phyloP scores from a whole-genome alignment of 2,888 invertebrate genomes.

The Parapristionchus giblindavisi region DNA sequence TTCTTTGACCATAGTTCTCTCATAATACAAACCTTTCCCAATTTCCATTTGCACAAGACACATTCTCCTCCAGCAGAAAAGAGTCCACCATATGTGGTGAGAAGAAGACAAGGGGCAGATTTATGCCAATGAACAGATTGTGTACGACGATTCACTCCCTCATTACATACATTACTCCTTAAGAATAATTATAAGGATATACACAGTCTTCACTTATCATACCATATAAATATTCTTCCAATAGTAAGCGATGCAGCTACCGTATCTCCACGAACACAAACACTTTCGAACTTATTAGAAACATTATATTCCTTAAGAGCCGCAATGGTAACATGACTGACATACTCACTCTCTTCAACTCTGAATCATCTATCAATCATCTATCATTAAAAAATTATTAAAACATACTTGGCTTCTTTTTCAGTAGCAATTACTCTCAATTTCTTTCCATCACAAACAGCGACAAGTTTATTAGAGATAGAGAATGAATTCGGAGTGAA shows the following conservation, averaged over 20 bases:
- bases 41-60: constrained; percentile 32
- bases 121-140: constrained; percentile 36
- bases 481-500: neutral
- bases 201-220: neutral
- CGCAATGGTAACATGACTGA: neutral
- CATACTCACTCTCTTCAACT: neutral
- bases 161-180: constrained; percentile 7
- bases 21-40: constrained; percentile 15
- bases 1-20: neutral
- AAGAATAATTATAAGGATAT: neutral
- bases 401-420: neutral
- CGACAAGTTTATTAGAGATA: neutral
- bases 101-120: neutral
- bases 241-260: constrained; percentile 25
- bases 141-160: constrained; percentile 18
- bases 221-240: constrained; percentile 31
- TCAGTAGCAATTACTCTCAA: constrained; percentile 9
- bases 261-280: constrained; percentile 6
- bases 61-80: constrained; percentile 31
- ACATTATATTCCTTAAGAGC: constrained; percentile 14
- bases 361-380: neutral
- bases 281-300: neutral
- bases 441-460: constrained; percentile 11
- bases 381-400: too few species aligned
- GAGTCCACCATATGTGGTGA: constrained; percentile 1